Evolutionary conservation across 2,113 vertebrate genomes (phyloP).

Genomic region (Trogon melanurus): DNA sequence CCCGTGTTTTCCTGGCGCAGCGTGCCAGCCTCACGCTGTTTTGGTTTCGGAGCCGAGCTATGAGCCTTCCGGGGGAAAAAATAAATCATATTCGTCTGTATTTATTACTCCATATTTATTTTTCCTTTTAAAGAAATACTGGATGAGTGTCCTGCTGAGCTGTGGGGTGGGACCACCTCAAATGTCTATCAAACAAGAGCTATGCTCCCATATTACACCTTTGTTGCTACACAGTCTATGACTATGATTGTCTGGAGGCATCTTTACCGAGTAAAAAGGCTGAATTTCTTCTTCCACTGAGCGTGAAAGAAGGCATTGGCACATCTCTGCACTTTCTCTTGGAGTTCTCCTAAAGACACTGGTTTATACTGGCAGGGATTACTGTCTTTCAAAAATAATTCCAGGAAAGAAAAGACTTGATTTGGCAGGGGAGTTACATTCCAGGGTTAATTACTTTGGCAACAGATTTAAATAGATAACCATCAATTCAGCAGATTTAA

Average conservation of each 20-base stretch:
- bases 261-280: not conserved
- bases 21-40: not conserved
- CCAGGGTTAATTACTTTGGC: slow-evolving; percentile 37
- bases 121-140: not conserved
- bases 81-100: not conserved
- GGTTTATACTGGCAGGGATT: not conserved
- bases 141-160: not conserved
- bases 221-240: not conserved
- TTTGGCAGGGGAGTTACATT: slow-evolving; percentile 1
- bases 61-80: not conserved
- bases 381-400: not conserved
- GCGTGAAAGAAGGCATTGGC: not conserved
- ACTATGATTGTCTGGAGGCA: not conserved
- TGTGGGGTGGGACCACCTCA: not conserved
- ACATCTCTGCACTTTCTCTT: not conserved
- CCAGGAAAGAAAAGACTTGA: not conserved
- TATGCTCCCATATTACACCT: not conserved
- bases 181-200: not conserved
- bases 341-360: not conserved
- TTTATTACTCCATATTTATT: not conserved
- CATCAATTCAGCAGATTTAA: not conserved
- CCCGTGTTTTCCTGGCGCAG: not conserved
- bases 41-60: not conserved
- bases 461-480: slow-evolving; percentile 8
- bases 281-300: not conserved